Base-by-base conservation (phyloP, 2,113 vertebrate species). In the Phalacrocorax aristotelis region DNA sequence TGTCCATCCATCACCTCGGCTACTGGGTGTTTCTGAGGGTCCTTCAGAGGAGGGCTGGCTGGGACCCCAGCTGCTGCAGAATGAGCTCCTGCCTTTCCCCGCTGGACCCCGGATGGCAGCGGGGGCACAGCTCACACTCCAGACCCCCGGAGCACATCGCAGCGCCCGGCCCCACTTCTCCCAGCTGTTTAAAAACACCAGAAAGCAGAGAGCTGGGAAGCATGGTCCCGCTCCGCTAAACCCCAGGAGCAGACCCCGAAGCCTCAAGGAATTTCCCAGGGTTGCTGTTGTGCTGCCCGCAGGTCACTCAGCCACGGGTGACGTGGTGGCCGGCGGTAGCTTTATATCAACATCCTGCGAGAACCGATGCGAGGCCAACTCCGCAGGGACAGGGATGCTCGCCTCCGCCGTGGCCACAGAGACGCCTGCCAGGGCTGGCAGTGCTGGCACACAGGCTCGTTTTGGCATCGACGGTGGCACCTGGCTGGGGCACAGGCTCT, bases 31-130 rank as follows among this genome's bases (percentile, higher is more conserved):
- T 34, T 48, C 6, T 71, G 61, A 16, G 38, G 79, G 10, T 70
- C 17, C 46, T 38, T 27, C 25, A 9, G 65, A 55, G 32, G 6
- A 38, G 19, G 44, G n/a, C 42, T 16, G 80, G 18, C 38, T 38
- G 57, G n/a, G 48, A 61, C 34, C 34, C 42, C 4, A 0, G 5
- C 38, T 30, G 77, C 70, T 38, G n/a, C 29, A 21, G 29, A 13
- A 25, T 2, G 11, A 86, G 27, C 68, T 76, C 65, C 74, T 27
- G 21, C 65, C 25, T 40, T 57, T 36, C 19, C 22, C 60, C 60
- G 26, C 3, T 1, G 6, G 3, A 10, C 27, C 27, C 2, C 1
- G 38, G 54, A 3, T 9, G 11, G 14, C 3, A 0, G 26, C 1
- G 4, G 34, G 42, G 30, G 17, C 58, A 38, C 29, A 48, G 13